Conservation (phyloP, 1,140 invertebrate species). For the Pseudomyrmex gracilis region DNA sequence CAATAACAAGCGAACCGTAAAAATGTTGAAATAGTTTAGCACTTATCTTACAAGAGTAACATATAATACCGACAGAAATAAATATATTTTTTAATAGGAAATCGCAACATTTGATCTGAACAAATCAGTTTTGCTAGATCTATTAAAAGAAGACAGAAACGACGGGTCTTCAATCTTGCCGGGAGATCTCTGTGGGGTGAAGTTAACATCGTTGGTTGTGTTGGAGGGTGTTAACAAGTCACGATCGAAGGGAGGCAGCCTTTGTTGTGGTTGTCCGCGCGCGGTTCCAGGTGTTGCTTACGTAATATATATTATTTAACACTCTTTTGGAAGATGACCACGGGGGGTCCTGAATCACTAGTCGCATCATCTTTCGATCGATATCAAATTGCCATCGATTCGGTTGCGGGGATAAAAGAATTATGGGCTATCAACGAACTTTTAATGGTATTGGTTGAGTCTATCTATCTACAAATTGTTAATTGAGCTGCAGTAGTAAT, state of each 20-base stretch:
- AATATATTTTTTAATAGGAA: slow-evolving; percentile 30
- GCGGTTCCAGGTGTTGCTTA: slow-evolving; percentile 78
- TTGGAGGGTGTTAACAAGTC: slow-evolving; percentile 74
- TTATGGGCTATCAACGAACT: background rate
- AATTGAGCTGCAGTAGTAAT: background rate
- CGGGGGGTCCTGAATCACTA: slow-evolving; percentile 77
- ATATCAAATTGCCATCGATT: slow-evolving; percentile 34
- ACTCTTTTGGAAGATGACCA: slow-evolving; percentile 77
- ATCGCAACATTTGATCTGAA: slow-evolving; percentile 33
- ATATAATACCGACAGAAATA: background rate
- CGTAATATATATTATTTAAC: slow-evolving; percentile 82
- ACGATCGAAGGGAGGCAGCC: slow-evolving; percentile 72
- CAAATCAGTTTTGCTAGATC: slow-evolving; percentile 49
- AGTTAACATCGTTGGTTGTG: slow-evolving; percentile 56
- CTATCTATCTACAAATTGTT: background rate
- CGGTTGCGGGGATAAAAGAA: slow-evolving; percentile 4
- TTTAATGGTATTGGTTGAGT: slow-evolving; percentile 1
- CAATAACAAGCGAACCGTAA: background rate
- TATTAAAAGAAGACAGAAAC: slow-evolving; percentile 49
- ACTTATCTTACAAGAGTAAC: background rate
- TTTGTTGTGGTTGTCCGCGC: slow-evolving; percentile 72
- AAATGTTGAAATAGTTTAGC: slow-evolving; percentile 5
- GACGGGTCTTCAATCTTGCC: slow-evolving; percentile 44
- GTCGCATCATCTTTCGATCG: slow-evolving; percentile 64
- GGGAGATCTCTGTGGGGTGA: slow-evolving; percentile 40